phyloP scores from a whole-genome alignment of 2,888 invertebrate species.

The Cyclophora punctaria region DNA sequence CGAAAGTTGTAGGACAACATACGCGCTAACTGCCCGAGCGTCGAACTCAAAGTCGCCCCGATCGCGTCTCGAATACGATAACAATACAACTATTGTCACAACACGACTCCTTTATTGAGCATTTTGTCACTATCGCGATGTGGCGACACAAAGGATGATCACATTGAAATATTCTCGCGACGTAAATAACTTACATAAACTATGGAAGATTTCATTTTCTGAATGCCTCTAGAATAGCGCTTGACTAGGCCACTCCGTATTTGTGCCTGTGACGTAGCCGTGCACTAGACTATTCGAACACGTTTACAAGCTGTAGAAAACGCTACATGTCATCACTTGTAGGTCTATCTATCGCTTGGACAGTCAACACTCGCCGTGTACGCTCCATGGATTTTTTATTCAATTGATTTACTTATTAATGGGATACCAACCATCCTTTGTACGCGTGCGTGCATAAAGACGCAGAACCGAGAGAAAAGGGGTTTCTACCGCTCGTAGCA shows the following conservation, averaged over 20 bases:
- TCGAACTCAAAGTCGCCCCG: too few relatives aligned
- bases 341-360: conserved; percentile 44
- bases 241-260: conserved; percentile 48
- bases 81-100: conserved; percentile 24
- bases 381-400: conserved; percentile 45
- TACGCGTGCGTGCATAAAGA: conserved; percentile 56
- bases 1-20: too few relatives aligned
- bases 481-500: too few relatives aligned
- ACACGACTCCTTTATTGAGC: conserved; percentile 51
- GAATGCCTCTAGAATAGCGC: conserved; percentile 56
- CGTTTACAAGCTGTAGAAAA: conserved; percentile 32
- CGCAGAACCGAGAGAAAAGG: conserved; percentile 42
- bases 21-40: too few relatives aligned
- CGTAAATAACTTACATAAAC: conserved; percentile 61
- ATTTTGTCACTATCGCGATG: conserved; percentile 39
- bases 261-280: conserved; percentile 56
- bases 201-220: conserved; percentile 70
- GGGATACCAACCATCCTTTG: conserved; percentile 59
- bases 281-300: conserved; percentile 48
- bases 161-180: conserved; percentile 49
- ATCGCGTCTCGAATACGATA: conserved; percentile 5
- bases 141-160: conserved; percentile 9
- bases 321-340: conserved; percentile 41
- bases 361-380: conserved; percentile 29
- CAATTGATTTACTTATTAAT: conserved; percentile 70